Percentiles rank a stretch among this genome's conserved stretches.
These are phyloP conservation scores for Rhynchotus rufescens DNA, from an alignment of 2,797 vertebrate genomes.

Conservation along the genomic window DNA sequence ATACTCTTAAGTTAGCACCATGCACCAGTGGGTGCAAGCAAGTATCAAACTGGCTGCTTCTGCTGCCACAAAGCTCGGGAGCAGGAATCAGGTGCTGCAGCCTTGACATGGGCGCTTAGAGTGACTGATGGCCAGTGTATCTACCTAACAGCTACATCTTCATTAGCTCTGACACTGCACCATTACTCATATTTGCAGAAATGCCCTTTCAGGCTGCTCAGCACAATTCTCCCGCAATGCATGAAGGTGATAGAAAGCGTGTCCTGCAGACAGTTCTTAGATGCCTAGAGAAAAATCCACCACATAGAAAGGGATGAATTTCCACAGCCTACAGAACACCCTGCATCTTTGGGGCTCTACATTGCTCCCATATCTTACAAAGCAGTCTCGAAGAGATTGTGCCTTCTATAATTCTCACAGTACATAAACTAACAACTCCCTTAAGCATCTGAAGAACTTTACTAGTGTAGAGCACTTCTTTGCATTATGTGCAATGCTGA, in stretches of 20 bases:
- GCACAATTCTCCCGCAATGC: background rate
- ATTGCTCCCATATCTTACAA: background rate
- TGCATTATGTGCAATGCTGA: too few species aligned
- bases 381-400: too few species aligned
- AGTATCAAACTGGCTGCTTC: background rate
- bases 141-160: background rate
- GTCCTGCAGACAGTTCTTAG: background rate
- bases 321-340: background rate
- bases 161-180: background rate
- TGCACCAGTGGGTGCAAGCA: rapidly evolving
- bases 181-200: background rate
- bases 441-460: background rate
- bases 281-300: background rate
- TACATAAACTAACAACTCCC: background rate
- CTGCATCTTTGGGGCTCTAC: background rate
- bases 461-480: too few species aligned
- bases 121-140: background rate
- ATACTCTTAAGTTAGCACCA: background rate
- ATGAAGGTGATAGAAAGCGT: background rate
- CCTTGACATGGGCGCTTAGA: background rate
- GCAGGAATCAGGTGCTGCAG: background rate
- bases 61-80: background rate
- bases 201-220: background rate
- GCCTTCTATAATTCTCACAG: background rate
- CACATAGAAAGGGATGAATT: background rate